Base-by-base conservation (phyloP, 2,888 invertebrate genomes). In the Entomobrya proxima region DNA sequence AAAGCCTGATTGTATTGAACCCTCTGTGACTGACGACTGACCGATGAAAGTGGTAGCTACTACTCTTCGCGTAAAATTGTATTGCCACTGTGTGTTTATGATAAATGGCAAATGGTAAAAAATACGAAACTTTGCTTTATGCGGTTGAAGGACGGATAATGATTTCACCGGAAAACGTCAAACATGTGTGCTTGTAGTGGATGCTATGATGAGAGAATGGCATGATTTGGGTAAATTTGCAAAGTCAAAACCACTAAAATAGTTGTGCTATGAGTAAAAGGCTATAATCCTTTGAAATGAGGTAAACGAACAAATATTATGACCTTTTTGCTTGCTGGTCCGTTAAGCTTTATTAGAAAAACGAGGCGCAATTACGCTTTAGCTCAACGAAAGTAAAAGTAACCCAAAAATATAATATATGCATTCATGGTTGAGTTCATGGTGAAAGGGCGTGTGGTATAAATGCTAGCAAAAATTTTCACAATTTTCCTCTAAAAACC, bases 191-290 rank as follows among this genome's bases (percentile, higher is more conserved):
- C 21, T 50, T 9, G 13, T 37, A 37, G 47, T 30, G 24, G 13
- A 0, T 35, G n/a, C n/a, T 50, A 27, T 79, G 74, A 85, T 79
- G 78, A 74, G 72, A 32, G 58, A 74, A 85, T 85, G 37, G 85
- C 85, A 85, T 85, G 85, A 72, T 72, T 72, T 18, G 37, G 47
- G 15, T 74, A 77, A 79, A 85, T 85, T 85, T 79, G 85, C 85
- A 58, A 37, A 44, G 37, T 13, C n/a, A 61, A 61, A 58, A 35
- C 9, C 1, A 15, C 1, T n/a, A 61, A 61, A n/a, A 24, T 55
- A 1, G 24, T 15, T 58, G 35, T 24, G 24, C 35, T 4, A 2
- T 2, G 40, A 11, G 5, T 69, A 15, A 64, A 64, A 37, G n/a
- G 64, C 37, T 35, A 55, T 55, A 27, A 27, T 24, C 13, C 55